Base-by-base conservation (phyloP, 1,140 invertebrate genomes). In the Aphis craccivora region DNA sequence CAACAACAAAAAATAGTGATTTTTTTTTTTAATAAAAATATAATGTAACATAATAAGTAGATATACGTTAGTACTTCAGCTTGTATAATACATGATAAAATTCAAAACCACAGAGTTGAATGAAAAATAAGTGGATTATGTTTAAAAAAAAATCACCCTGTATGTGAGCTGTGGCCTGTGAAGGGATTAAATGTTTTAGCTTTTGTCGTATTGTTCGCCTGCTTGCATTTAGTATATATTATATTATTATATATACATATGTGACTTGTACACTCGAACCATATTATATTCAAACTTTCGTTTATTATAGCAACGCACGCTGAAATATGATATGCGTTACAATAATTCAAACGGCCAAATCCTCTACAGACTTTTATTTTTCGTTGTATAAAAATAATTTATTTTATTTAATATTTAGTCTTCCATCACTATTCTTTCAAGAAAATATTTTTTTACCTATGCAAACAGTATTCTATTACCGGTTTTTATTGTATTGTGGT, bases 111-210 rank as follows among this genome's bases (percentile, higher is more conserved):
- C 11, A 76, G 14, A 76, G 60, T 76, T n/a, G 30, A 76, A 76
- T 2, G 30, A 76, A 14, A 76, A 76, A 76, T 76, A 76, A 76
- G 60, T 76, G 60, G 60, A 76, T 76, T 76, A 76, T 14, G n/a
- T 18, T 76, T n/a, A n/a, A 76, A 76, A 67, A 23, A n/a, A 76
- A 76, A 76, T 76, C 30, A 76, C 60, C 60, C 60, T n/a, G 60
- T 76, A 35, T 76, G 14, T 14, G 60, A 76, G n/a, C 60, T n/a
- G 11, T 14, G 60, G n/a, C 14, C 60, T n/a, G 11, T 18, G 30
- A 43, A 84, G 40, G 83, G 83, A 84, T 84, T 84, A 43, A 84
- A 43, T 43, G 83, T 84, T 84, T 84, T 84, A 84, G 37, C 83
- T 84, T 76, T 76, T 76, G 30, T 76, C 83, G 22, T 14, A 84